phyloP scores from a whole-genome alignment of 2,797 vertebrate species.

The Capromys pilorides region DNA sequence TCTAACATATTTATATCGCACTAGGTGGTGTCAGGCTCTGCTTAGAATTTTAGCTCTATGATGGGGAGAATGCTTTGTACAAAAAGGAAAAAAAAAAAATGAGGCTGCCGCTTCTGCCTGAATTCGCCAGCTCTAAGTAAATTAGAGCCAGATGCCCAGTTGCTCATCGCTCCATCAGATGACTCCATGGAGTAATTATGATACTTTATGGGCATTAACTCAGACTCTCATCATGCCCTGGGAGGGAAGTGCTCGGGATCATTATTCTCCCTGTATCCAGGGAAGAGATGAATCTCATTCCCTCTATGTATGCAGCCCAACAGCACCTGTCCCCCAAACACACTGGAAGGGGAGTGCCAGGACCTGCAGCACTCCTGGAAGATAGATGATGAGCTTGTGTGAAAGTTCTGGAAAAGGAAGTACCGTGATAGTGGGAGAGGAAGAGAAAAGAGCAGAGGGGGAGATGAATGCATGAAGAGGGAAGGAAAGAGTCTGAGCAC shows the following conservation, averaged over 20 bases:
- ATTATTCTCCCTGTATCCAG: conserved; percentile 72
- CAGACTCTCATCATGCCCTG: conserved; percentile 76
- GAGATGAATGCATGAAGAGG: not conserved
- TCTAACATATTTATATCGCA: not conserved
- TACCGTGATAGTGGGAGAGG: not conserved
- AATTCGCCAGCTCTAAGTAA: conserved; percentile 78
- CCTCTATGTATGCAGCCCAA: conserved; percentile 43
- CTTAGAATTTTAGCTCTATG: conserved; percentile 38
- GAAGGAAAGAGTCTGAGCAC: not conserved
- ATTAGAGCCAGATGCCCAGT: conserved; percentile 82
- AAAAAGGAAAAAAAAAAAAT: conserved; percentile 44
- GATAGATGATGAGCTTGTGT: conserved; percentile 51
- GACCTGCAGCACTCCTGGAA: not conserved
- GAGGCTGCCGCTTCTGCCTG: conserved; percentile 58
- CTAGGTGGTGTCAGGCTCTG: not conserved
- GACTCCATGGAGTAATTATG: conserved; percentile 82
- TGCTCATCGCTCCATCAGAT: conserved; percentile 75
- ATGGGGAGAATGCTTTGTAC: conserved; percentile 41
- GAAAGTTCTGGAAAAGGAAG: conserved; percentile 48
- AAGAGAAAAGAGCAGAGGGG: conserved; percentile 2
- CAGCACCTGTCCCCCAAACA: conserved; percentile 77
- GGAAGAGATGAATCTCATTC: conserved; percentile 52
- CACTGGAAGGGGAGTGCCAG: not conserved
- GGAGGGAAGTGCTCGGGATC: conserved; percentile 71
- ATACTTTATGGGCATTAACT: conserved; percentile 81